phyloP scores from a whole-genome alignment of 1,140 invertebrate genomes.

The Oryzaephilus surinamensis region DNA sequence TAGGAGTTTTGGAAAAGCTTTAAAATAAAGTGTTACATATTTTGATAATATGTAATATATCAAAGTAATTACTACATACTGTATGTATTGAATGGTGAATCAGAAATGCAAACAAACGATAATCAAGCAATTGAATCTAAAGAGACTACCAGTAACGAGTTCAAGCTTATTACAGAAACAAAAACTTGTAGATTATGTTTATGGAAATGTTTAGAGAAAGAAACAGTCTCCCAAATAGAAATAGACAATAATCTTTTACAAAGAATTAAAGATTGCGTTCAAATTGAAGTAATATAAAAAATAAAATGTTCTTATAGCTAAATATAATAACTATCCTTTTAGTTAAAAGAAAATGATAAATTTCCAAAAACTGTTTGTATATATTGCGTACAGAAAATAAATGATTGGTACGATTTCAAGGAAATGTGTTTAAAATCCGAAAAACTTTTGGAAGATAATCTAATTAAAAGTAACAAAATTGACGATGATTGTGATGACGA shows the following conservation, averaged over 20 bases:
- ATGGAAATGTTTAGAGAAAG: constrained; percentile 6
- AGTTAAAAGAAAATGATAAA: constrained; percentile 15
- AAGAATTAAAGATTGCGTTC: constrained; percentile 20
- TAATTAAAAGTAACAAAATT: not conserved
- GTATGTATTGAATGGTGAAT: too few species aligned
- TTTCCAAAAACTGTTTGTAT: constrained; percentile 13
- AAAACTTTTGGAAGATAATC: not conserved
- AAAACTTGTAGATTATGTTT: constrained; percentile 22
- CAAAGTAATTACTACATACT: too few species aligned
- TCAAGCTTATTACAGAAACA: too few species aligned
- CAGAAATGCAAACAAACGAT: too few species aligned
- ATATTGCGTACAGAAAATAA: constrained; percentile 16
- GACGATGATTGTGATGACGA: too few species aligned
- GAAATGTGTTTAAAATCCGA: constrained; percentile 12
- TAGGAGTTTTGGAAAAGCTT: too few species aligned
- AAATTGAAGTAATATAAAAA: constrained; percentile 15
- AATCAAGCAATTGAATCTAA: too few species aligned
- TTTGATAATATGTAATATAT: too few species aligned
- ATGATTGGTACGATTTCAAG: constrained; percentile 18
- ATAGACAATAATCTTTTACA: constrained; percentile 11
- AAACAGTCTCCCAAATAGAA: constrained; percentile 6
- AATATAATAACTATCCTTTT: constrained; percentile 7
- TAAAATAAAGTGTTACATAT: too few species aligned
- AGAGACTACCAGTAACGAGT: too few species aligned
- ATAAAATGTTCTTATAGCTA: constrained; percentile 1